A percentile compares a stretch with the other conserved stretches of the same genome.
Evolutionary conservation across 2,797 vertebrate species (phyloP).

Genomic region (Betta splendens): DNA sequence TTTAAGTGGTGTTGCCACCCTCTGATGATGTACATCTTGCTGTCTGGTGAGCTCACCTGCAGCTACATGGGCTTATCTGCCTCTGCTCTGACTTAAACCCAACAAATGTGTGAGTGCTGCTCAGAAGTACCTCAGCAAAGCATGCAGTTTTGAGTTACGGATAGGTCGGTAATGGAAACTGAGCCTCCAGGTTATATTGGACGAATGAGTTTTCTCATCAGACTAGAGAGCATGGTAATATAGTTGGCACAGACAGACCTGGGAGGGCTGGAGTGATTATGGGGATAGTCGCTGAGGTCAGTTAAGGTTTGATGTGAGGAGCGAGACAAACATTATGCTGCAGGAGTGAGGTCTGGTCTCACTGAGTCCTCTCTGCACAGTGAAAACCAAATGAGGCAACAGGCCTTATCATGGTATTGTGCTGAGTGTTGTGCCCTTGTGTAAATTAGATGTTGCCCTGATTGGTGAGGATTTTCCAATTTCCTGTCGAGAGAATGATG

Average conservation of each 20-base stretch:
- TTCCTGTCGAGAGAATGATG: slow-evolving; percentile 43
- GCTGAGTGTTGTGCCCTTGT: slow-evolving; percentile 38
- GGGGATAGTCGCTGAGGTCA: slow-evolving; percentile 34
- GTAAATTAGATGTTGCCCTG: slow-evolving; percentile 6
- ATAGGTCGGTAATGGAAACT: slow-evolving; percentile 64
- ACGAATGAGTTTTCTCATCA: slow-evolving; percentile 68
- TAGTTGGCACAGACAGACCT: slow-evolving; percentile 48
- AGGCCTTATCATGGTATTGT: slow-evolving; percentile 23
- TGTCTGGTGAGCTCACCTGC: slow-evolving; percentile 64
- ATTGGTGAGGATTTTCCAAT: slow-evolving; percentile 42
- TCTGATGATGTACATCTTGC: slow-evolving; percentile 66
- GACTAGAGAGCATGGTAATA: slow-evolving; percentile 58
- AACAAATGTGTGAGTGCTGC: slow-evolving; percentile 44
- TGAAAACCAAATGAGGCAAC: slow-evolving; percentile 16
- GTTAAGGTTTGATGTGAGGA: slow-evolving; percentile 52
- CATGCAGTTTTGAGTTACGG: slow-evolving; percentile 55
- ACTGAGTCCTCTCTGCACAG: slow-evolving; percentile 13
- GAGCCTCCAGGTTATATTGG: slow-evolving; percentile 60
- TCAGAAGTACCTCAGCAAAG: slow-evolving; percentile 56
- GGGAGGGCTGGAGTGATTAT: slow-evolving; percentile 51
- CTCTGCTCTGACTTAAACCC: slow-evolving; percentile 61
- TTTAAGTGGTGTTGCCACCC: slow-evolving; percentile 48
- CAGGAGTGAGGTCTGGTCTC: slow-evolving; percentile 12
- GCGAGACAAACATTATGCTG: slow-evolving; percentile 32
- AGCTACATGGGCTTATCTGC: slow-evolving; percentile 61